Percentiles rank a stretch among this genome's conserved stretches.
phyloP scores from a whole-genome alignment of 2,797 vertebrate genomes.

The Dendrocincla fuliginosa region DNA sequence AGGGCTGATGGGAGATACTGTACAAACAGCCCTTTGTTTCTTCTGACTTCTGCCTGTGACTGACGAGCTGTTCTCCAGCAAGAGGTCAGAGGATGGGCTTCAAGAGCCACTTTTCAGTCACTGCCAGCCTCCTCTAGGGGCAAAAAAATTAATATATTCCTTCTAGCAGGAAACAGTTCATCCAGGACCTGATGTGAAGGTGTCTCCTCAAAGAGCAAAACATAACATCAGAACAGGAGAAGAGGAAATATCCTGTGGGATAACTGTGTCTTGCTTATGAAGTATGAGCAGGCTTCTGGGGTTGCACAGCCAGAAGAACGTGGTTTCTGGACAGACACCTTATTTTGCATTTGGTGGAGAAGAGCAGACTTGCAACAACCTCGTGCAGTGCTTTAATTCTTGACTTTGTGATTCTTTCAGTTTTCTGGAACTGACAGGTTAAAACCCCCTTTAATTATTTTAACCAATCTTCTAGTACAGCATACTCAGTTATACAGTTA shows the following conservation, averaged over 20 bases:
- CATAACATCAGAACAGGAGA: not conserved
- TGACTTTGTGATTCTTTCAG: not conserved
- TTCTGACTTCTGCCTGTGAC: conserved; percentile 23
- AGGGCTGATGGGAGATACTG: conserved; percentile 29
- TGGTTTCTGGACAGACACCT: not conserved
- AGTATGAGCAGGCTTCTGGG: not conserved
- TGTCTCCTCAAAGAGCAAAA: not conserved
- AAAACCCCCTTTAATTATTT: not conserved
- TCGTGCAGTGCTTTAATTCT: not conserved
- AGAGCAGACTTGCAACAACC: not conserved
- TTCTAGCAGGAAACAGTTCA: not conserved
- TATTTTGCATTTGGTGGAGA: not conserved
- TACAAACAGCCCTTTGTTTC: conserved; percentile 73
- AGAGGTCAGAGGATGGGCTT: not conserved
- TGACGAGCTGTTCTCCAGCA: not conserved
- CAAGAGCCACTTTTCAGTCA: not conserved
- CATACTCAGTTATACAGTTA: not conserved
- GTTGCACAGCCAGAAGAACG: not conserved
- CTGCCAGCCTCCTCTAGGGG: not conserved
- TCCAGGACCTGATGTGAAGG: not conserved
- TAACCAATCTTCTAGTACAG: not conserved
- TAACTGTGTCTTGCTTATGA: not conserved
- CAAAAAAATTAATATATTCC: not conserved
- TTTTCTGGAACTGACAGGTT: not conserved
- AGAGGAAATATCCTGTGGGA: not conserved